phyloP scores from a whole-genome alignment of 1,140 invertebrate species.

The Drosophila murphyi region DNA sequence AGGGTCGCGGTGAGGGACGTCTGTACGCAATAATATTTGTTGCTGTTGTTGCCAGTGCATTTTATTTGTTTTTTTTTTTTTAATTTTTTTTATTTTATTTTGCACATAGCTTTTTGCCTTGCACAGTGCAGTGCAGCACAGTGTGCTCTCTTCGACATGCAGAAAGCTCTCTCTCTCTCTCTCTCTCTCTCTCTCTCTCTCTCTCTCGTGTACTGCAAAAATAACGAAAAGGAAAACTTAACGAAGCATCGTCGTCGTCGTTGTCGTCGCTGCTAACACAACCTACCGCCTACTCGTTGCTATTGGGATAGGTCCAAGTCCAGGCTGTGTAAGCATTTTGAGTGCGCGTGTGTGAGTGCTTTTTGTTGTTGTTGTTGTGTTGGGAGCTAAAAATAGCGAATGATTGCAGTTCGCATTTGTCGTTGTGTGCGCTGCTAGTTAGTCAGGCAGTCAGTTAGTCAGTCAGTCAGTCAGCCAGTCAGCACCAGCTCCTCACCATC shows the following conservation, averaged over 20 bases:
- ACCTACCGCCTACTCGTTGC: constrained; percentile 63
- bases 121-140: neutral
- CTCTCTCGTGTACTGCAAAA: constrained; percentile 37
- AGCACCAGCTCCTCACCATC: neutral
- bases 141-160: constrained; percentile 4
- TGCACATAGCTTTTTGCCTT: constrained; percentile 29
- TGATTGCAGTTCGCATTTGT: constrained; percentile 44
- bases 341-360: constrained; percentile 10
- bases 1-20: constrained; percentile 76
- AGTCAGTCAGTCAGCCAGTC: constrained; percentile 7
- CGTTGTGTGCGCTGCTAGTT: constrained; percentile 4
- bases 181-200: constrained; percentile 14
- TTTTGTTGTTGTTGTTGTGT: neutral
- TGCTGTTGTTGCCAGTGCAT: constrained; percentile 45
- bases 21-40: constrained; percentile 5
- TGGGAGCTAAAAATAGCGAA: constrained; percentile 42
- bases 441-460: constrained; percentile 20
- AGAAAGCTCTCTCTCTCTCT: constrained; percentile 33
- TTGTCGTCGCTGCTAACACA: constrained; percentile 35
- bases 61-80: neutral
- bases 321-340: constrained; percentile 35
- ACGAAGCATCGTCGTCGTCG: constrained; percentile 6
- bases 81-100: constrained; percentile 17
- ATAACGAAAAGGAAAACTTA: constrained; percentile 55
- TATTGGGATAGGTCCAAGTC: constrained; percentile 79